A percentile compares a stretch with the other conserved stretches of the same genome.
Evolutionary conservation across 30 jellyfish, hydroid and myxozoan species (phyloP).

Genomic region (Aurelia sp.): DNA sequence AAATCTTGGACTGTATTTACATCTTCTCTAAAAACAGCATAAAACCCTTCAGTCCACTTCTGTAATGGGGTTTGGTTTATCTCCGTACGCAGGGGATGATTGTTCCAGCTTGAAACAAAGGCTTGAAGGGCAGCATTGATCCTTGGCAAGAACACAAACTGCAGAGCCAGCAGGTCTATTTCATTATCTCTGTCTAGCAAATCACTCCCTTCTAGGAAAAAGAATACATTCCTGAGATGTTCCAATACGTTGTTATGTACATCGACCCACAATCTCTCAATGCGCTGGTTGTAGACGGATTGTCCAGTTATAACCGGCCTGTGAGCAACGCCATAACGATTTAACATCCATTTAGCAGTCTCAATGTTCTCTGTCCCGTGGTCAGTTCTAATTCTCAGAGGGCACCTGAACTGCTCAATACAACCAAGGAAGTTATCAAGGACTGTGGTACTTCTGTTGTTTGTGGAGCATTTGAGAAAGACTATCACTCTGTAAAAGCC

Average conservation of each 20-base stretch:
- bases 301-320: neutral
- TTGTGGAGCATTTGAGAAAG: no score
- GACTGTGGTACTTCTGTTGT: no score
- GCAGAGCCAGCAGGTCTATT: neutral
- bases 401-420: neutral
- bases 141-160: neutral
- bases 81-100: constrained; percentile 14
- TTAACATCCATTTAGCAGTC: constrained; percentile 1
- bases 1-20: neutral
- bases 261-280: constrained; percentile 21
- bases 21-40: neutral
- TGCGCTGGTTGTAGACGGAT: constrained; percentile 1
- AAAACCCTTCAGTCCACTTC: neutral
- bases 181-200: neutral
- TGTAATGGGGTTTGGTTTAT: neutral
- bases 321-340: neutral
- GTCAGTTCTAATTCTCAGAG: constrained; percentile 8
- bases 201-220: neutral
- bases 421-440: no score
- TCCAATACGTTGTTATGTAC: neutral
- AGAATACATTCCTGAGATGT: neutral
- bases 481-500: no score
- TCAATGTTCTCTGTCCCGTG: constrained; percentile 5
- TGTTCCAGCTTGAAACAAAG: neutral
- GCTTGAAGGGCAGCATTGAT: constrained; percentile 3